These are phyloP conservation scores for Tapirus terrestris DNA, from an alignment of 2,113 vertebrate species.

Conservation along the genomic window DNA sequence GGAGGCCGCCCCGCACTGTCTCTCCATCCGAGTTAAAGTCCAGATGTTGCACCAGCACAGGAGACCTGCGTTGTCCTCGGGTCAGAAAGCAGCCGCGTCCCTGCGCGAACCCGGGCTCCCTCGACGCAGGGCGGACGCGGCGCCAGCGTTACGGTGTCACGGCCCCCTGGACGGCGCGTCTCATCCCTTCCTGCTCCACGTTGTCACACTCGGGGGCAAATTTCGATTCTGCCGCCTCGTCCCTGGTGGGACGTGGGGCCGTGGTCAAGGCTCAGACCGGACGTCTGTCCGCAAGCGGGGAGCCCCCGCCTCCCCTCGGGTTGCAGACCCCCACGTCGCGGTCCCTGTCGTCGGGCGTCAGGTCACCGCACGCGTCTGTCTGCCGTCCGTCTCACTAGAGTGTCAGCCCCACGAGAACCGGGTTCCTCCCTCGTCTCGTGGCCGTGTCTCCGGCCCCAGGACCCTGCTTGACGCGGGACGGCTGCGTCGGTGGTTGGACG, in stretches of 20 bases:
- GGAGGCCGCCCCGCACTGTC: fast-evolving
- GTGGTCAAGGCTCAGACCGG: fast-evolving
- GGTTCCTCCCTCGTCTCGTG: background rate
- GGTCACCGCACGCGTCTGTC: fast-evolving
- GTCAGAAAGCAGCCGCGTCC: no score
- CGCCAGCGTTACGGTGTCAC: no score
- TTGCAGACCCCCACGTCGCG: no score
- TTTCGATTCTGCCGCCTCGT: background rate
- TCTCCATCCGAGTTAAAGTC: background rate
- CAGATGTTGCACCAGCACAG: background rate
- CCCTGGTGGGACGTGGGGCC: background rate
- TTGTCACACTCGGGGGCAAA: background rate
- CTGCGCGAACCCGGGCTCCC: no score
- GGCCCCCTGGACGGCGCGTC: background rate
- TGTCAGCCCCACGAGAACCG: background rate
- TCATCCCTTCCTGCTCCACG: background rate
- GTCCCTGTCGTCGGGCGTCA: no score
- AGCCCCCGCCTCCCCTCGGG: no score
- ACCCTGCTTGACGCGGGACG: background rate
- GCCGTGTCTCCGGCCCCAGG: background rate
- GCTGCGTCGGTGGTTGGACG: no score
- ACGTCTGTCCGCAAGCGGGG: background rate
- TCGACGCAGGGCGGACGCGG: no score
- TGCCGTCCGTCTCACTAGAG: no score
- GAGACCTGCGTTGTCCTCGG: background rate